Conservation (phyloP, 1,140 invertebrate genomes). For the Ladona fulva region DNA sequence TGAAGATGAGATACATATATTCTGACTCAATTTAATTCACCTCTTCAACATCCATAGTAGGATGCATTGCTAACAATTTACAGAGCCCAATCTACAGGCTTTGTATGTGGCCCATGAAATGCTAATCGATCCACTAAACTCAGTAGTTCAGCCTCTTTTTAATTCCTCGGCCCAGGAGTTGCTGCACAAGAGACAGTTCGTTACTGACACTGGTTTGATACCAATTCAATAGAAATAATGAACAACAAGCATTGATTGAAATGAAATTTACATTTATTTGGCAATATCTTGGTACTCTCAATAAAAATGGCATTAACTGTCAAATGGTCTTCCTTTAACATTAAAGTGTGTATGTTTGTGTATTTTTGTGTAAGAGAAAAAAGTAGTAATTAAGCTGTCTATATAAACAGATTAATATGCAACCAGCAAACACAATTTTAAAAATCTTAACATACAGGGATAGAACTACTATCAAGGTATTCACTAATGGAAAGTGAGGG, state of each 20-base stretch:
- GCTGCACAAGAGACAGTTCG: too few relatives aligned
- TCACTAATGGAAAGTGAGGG: neutral
- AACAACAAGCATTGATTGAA: neutral
- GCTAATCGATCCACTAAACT: too few relatives aligned
- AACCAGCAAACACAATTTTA: conserved; percentile 1
- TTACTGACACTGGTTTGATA: too few relatives aligned
- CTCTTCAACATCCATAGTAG: too few relatives aligned
- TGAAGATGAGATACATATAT: too few relatives aligned
- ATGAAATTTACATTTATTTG: conserved; percentile 8
- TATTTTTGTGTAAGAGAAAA: conserved; percentile 8
- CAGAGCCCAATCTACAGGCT: too few relatives aligned
- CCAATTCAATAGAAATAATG: neutral
- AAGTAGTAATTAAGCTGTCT: neutral
- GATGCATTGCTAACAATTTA: too few relatives aligned
- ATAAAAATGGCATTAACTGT: neutral
- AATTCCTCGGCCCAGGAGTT: too few relatives aligned
- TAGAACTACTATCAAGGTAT: neutral
- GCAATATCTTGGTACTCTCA: conserved; percentile 1
- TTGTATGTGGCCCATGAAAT: too few relatives aligned
- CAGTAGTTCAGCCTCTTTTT: too few relatives aligned
- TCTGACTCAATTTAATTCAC: too few relatives aligned
- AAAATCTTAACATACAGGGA: conserved; percentile 10
- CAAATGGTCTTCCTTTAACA: neutral
- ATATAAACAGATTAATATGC: conserved; percentile 1
- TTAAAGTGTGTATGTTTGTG: neutral